These are phyloP conservation scores for Ranitomeya variabilis DNA, from an alignment of 2,113 vertebrate species.

Conservation along the genomic window DNA sequence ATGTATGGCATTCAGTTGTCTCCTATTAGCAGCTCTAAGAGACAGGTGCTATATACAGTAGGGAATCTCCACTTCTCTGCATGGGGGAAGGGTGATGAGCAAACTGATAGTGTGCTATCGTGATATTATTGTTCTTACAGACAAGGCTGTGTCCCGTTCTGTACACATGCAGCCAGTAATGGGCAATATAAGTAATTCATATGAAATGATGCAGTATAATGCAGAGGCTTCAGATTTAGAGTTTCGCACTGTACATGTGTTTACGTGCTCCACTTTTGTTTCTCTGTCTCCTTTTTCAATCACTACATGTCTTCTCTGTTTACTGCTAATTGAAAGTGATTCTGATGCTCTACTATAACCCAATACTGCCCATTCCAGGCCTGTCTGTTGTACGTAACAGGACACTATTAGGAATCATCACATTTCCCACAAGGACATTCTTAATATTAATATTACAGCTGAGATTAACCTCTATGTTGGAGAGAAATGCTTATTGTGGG, in stretches of 20 bases:
- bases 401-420: conserved; percentile 16
- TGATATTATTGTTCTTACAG: background rate
- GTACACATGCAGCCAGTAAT: background rate
- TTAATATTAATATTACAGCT: conserved; percentile 16
- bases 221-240: background rate
- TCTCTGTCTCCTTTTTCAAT: background rate
- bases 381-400: conserved; percentile 44
- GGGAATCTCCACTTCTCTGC: background rate
- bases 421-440: conserved; percentile 20
- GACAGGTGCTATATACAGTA: background rate
- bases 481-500: background rate
- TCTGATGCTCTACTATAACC: conserved; percentile 16
- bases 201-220: background rate
- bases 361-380: conserved; percentile 28
- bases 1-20: background rate
- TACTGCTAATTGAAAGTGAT: conserved; percentile 40
- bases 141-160: background rate
- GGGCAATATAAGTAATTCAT: background rate
- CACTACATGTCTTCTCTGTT: conserved; percentile 17
- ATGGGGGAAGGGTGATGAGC: background rate
- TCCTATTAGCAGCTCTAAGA: background rate
- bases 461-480: background rate
- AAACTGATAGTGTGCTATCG: background rate
- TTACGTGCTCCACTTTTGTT: background rate
- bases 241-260: background rate